Evolutionary conservation across 2,888 invertebrate species (phyloP).

Genomic region (Epiblema foenella): DNA sequence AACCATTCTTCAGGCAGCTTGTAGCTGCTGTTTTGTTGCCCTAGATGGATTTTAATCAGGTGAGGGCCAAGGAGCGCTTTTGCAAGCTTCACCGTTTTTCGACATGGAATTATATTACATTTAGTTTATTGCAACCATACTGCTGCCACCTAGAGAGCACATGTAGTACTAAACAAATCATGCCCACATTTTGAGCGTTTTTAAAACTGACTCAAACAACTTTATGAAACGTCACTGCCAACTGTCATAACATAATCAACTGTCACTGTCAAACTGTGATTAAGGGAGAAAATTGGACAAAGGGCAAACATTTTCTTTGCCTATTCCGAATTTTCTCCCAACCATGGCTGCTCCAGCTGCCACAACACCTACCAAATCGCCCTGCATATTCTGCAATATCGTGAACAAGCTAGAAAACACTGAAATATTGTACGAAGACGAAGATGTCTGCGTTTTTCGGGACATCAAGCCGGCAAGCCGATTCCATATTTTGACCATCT

Average conservation of each 20-base stretch:
- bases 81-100: no score
- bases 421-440: slow-evolving; percentile 88
- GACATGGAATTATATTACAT: no score
- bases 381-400: slow-evolving; percentile 92
- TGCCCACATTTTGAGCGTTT: background rate
- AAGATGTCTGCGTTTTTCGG: slow-evolving; percentile 90
- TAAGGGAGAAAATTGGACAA: background rate
- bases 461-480: slow-evolving; percentile 93
- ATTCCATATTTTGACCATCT: slow-evolving; percentile 91
- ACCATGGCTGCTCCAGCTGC: slow-evolving; percentile 31
- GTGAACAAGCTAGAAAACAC: slow-evolving; percentile 85
- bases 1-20: no score
- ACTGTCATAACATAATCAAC: background rate
- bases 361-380: slow-evolving; percentile 53
- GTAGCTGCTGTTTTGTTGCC: no score
- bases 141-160: background rate
- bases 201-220: background rate
- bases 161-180: background rate
- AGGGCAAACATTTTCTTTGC: background rate
- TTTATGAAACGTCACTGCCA: background rate
- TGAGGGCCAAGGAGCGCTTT: no score
- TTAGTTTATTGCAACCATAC: no score
- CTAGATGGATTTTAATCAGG: no score
- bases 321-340: background rate
- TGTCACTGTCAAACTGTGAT: background rate